phyloP scores from a whole-genome alignment of 2,888 invertebrate genomes.

The Xestia c-nigrum region DNA sequence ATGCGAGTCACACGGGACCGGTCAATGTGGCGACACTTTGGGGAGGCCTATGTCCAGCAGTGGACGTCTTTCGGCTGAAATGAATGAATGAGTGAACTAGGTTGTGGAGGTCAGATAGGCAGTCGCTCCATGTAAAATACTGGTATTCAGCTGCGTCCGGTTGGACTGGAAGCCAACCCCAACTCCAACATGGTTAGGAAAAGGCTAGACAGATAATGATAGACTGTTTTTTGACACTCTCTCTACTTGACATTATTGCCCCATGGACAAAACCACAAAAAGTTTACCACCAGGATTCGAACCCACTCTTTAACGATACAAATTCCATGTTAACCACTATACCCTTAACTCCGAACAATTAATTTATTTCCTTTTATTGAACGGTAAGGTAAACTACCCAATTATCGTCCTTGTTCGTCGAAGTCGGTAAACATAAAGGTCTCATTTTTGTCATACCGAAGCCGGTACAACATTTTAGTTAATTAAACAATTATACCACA shows the following conservation, averaged over 20 bases:
- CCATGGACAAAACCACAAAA: not conserved
- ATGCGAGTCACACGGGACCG: no score
- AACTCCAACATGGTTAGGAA: no score
- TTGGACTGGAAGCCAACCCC: no score
- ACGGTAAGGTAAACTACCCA: constrained; percentile 53
- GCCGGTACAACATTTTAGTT: constrained; percentile 54
- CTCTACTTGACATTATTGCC: not conserved
- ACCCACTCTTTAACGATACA: constrained; percentile 27
- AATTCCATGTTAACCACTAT: constrained; percentile 19
- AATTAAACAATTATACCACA: constrained; percentile 61
- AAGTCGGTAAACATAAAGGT: constrained; percentile 49
- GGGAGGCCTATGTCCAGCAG: no score
- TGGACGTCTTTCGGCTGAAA: no score
- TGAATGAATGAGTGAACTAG: no score
- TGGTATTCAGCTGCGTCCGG: no score
- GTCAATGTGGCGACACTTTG: no score
- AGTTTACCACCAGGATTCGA: not conserved
- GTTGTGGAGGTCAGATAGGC: no score
- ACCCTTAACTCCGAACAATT: constrained; percentile 36
- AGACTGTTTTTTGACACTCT: not conserved
- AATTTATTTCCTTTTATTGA: constrained; percentile 45
- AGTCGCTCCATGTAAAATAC: no score
- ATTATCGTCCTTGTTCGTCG: constrained; percentile 49
- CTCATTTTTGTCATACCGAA: constrained; percentile 57
- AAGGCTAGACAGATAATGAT: no score